phyloP scores from a whole-genome alignment of 2,113 vertebrate species.

The Ondatra zibethicus region DNA sequence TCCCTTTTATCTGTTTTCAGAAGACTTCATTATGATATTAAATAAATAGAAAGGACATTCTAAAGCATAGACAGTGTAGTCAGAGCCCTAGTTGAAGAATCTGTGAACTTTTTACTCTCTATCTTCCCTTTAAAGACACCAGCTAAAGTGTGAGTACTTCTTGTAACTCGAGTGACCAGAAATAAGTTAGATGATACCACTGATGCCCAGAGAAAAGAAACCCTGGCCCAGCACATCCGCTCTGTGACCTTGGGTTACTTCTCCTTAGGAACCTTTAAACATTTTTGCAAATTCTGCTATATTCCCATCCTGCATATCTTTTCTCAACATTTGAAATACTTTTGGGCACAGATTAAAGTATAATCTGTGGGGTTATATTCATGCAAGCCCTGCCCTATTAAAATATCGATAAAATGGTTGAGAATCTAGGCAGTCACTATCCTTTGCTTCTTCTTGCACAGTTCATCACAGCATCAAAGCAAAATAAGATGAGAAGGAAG shows the following conservation, averaged over 20 bases:
- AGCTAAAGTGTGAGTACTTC: constrained; percentile 65
- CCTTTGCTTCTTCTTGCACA: constrained; percentile 30
- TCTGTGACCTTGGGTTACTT: constrained; percentile 42
- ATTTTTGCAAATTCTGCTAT: constrained; percentile 69
- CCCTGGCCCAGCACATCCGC: constrained; percentile 46
- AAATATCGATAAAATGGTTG: constrained; percentile 62
- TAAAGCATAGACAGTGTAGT: constrained; percentile 55
- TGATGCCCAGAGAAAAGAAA: constrained; percentile 30
- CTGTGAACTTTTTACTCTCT: constrained; percentile 28
- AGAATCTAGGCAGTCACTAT: constrained; percentile 27
- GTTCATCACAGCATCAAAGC: constrained; percentile 30
- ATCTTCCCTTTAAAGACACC: constrained; percentile 39
- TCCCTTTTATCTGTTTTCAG: constrained; percentile 37
- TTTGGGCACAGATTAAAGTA: neutral
- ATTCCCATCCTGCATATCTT: constrained; percentile 55
- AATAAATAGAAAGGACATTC: constrained; percentile 36
- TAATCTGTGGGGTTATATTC: constrained; percentile 27
- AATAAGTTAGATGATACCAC: constrained; percentile 65
- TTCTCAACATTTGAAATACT: constrained; percentile 45
- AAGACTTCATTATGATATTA: constrained; percentile 50
- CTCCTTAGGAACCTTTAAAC: constrained; percentile 57
- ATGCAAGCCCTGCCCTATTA: neutral
- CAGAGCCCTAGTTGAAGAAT: constrained; percentile 21
- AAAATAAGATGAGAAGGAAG: constrained; percentile 32
- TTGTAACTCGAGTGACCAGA: constrained; percentile 69